A percentile compares a stretch with the other conserved stretches of the same genome.
Conservation (phyloP, 2,797 vertebrate species). For the Melanotaenia maccullochi region DNA sequence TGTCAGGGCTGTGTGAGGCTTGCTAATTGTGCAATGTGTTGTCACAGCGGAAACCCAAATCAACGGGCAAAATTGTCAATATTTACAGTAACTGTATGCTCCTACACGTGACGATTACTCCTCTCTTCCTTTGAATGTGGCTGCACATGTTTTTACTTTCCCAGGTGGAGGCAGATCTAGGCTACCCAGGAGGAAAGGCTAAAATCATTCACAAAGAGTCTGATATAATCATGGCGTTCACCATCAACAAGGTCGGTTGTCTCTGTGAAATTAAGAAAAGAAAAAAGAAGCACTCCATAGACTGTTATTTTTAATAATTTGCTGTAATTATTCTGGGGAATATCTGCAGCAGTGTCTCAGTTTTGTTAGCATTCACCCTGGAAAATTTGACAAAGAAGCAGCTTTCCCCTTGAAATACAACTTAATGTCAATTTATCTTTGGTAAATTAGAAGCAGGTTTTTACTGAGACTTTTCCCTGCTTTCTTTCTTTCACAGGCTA, state of each 20-base stretch:
- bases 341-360: too few species aligned
- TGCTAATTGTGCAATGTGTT: conserved; percentile 33
- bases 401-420: background rate
- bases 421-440: background rate
- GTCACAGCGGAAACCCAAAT: conserved; percentile 34
- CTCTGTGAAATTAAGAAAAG: conserved; percentile 1
- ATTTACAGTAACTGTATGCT: conserved; percentile 4
- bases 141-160: conserved; percentile 54
- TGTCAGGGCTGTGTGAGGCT: conserved; percentile 54
- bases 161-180: conserved; percentile 97
- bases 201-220: conserved; percentile 98
- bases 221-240: conserved; percentile 98
- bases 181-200: conserved; percentile 97
- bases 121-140: conserved; percentile 18
- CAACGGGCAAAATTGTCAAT: conserved; percentile 6
- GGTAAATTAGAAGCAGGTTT: conserved; percentile 3
- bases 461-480: background rate
- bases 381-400: background rate
- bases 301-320: background rate
- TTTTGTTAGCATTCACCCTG: too few species aligned
- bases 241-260: conserved; percentile 91
- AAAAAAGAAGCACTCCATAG: background rate
- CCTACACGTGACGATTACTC: conserved; percentile 14
- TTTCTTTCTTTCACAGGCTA: conserved; percentile 83
- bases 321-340: background rate